Evolutionary conservation across 2,113 vertebrate genomes (phyloP).

Genomic region (Bujurquina vittata): DNA sequence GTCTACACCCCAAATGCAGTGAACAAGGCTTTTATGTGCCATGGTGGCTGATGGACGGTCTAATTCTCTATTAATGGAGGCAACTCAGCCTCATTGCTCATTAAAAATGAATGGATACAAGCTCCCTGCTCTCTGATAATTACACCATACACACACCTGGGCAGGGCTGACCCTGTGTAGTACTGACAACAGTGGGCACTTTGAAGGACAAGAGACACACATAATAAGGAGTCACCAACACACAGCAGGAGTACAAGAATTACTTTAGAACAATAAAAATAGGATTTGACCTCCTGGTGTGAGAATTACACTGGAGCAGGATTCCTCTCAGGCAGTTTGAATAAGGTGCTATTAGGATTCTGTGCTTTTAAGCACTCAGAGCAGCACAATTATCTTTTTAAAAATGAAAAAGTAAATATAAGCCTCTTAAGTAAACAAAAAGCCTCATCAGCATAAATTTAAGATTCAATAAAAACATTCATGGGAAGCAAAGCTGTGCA

Average conservation of each 20-base stretch:
- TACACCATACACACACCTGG: conserved; percentile 67
- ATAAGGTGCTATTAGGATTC: neutral
- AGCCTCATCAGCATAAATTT: neutral
- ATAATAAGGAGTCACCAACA: conserved; percentile 31
- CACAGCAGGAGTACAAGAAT: neutral
- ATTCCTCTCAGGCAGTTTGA: neutral
- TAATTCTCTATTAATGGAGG: conserved; percentile 80
- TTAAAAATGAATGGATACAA: conserved; percentile 81
- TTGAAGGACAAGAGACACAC: conserved; percentile 24
- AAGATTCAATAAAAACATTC: neutral
- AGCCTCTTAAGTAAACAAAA: conserved; percentile 2
- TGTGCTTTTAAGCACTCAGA: conserved; percentile 26
- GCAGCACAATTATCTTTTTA: conserved; percentile 10
- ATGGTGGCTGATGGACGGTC: conserved; percentile 65
- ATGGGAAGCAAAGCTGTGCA: neutral
- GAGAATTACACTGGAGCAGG: neutral
- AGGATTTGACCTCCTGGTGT: neutral
- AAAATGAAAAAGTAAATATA: conserved; percentile 6
- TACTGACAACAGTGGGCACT: conserved; percentile 47
- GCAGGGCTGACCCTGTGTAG: conserved; percentile 25
- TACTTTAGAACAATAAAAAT: conserved; percentile 23
- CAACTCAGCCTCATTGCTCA: conserved; percentile 70
- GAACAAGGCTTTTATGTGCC: conserved; percentile 64
- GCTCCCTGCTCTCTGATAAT: conserved; percentile 70
- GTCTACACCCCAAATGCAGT: conserved; percentile 46